Percentiles rank a stretch among this genome's conserved stretches.
Conservation (phyloP, 1,140 invertebrate species). For the Myzus persicae region DNA sequence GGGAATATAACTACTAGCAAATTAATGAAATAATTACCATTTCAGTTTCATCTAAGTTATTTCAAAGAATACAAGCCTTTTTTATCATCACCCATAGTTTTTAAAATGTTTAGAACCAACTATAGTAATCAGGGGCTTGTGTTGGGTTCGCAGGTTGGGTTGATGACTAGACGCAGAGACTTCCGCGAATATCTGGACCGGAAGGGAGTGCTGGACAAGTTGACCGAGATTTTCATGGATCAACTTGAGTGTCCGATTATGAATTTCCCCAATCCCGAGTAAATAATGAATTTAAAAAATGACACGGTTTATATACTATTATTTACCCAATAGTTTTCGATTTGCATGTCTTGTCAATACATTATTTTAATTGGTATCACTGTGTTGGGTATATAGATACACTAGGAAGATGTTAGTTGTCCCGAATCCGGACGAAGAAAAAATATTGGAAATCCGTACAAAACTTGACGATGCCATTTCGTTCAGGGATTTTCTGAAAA, state of each 20-base stretch:
- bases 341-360: not conserved
- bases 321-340: not conserved
- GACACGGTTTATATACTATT: not conserved
- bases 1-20: no score
- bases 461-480: not conserved
- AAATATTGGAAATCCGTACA: not conserved
- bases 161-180: not conserved
- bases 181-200: not conserved
- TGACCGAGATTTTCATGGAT: not conserved
- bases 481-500: not conserved
- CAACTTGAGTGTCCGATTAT: not conserved
- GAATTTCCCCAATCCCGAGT: not conserved
- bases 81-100: no score
- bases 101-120: no score
- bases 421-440: not conserved
- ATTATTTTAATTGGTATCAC: not conserved
- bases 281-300: not conserved
- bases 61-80: no score
- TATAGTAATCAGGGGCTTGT: no score
- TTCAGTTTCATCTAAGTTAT: no score
- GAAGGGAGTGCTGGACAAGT: not conserved
- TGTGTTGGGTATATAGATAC: not conserved
- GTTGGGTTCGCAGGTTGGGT: not conserved
- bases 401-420: not conserved
- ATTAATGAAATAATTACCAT: no score